Base-by-base conservation (phyloP, 2,797 vertebrate genomes). In the Leuciscus waleckii region DNA sequence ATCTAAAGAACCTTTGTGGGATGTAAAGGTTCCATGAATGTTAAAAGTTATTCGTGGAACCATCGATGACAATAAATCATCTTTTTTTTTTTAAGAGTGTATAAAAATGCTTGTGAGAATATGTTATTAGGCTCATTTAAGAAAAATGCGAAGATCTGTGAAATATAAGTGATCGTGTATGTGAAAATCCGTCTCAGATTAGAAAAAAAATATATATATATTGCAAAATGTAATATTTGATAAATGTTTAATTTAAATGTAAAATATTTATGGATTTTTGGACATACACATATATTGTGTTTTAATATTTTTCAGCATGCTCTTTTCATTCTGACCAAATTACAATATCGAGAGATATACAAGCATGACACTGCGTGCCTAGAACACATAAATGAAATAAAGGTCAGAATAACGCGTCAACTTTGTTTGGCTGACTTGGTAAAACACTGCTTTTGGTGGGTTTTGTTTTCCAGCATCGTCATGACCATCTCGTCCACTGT, bases 401-500 rank as follows among this genome's bases (percentile, higher is more conserved):
- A 43, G 23, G 32, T 26, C 23, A 56, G 8, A 81, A 73, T 14
- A 61, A 43, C 13, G 65, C 4, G 7, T 16, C 4, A 17, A 61
- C 6, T 49, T 67, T 21, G 39, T 39, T 56, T 56, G 32, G 4
- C 35, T 78, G 46, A 67, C 41, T 58, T 4, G n/a, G 14, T 23
- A 19, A 37, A 26, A 14, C 8, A 21, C 10, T 49, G 23, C 5
- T 58, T 7, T 82, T 63, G 29, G 1, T 70, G 8, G 43, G 46
- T 84, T 7, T 83, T 14, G 68, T 80, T 78, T 76, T 86, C 0
- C 93, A 99, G 98, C 89, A 97, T 99, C 91, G 96, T 99, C 93
- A 99, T 99, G 98, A 99, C 98, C 83, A 96, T 97, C 26, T 99
- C 98, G 0, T 99, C 98, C 92, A 98, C 98, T 0, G 90, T 99